phyloP scores from a whole-genome alignment of 2,797 vertebrate genomes.

The Distichodus sexfasciatus region DNA sequence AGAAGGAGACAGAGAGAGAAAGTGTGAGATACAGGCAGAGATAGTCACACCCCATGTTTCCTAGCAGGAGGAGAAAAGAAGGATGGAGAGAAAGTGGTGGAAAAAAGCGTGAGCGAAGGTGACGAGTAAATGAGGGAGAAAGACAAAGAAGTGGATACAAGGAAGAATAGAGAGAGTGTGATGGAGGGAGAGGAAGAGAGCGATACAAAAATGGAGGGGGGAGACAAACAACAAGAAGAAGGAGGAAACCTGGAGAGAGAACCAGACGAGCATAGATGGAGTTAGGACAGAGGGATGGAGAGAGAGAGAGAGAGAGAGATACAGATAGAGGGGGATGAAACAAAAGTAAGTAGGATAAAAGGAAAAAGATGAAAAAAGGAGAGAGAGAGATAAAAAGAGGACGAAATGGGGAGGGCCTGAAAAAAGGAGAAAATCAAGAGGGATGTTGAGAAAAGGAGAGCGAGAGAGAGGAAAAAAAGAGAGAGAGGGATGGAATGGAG shows the following conservation, averaged over 20 bases:
- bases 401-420: background rate
- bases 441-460: background rate
- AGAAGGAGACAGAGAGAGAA: background rate
- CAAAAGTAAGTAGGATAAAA: background rate
- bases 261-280: no score
- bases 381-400: background rate
- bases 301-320: background rate
- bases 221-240: no score
- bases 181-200: no score
- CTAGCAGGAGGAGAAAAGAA: no score
- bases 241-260: no score
- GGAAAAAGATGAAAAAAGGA: background rate
- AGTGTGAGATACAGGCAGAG: background rate
- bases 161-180: no score
- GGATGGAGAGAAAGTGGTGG: no score
- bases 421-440: background rate
- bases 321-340: background rate
- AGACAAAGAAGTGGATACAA: no score
- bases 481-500: constrained; percentile 31
- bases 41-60: no score
- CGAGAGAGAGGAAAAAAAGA: constrained; percentile 26
- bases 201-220: no score
- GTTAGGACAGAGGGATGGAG: background rate
- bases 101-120: no score
- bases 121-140: no score